Conservation (phyloP, 2,888 invertebrate species). For the Aspidiotus destructor region DNA sequence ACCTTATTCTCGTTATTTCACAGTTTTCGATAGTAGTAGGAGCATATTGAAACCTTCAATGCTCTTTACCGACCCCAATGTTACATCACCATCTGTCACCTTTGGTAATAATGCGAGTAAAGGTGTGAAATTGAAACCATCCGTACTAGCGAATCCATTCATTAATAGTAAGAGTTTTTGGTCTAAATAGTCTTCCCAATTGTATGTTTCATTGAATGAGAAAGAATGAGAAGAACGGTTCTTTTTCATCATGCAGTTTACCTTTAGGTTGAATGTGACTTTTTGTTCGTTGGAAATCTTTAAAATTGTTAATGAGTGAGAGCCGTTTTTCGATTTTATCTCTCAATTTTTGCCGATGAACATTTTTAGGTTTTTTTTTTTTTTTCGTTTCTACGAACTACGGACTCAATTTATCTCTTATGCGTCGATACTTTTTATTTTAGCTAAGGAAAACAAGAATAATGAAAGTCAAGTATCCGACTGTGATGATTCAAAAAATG, state of each 20-base stretch:
- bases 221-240: too few species aligned
- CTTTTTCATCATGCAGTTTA: too few species aligned
- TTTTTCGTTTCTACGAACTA: too few species aligned
- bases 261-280: too few species aligned
- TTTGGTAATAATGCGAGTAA: conserved; percentile 22
- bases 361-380: too few species aligned
- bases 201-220: not conserved
- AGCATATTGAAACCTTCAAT: conserved; percentile 27
- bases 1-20: not conserved
- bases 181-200: not conserved
- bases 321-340: too few species aligned
- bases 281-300: too few species aligned
- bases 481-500: conserved; percentile 24
- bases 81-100: conserved; percentile 12
- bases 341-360: too few species aligned
- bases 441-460: conserved; percentile 2
- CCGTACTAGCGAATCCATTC: conserved; percentile 26
- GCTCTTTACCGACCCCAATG: conserved; percentile 21
- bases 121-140: conserved; percentile 27
- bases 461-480: conserved; percentile 8
- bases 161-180: conserved; percentile 14
- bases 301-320: too few species aligned
- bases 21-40: conserved; percentile 19
- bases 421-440: too few species aligned
- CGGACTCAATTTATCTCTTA: too few species aligned